Conservation (phyloP, 2,797 vertebrate genomes). For the Jordanella pulchra region DNA sequence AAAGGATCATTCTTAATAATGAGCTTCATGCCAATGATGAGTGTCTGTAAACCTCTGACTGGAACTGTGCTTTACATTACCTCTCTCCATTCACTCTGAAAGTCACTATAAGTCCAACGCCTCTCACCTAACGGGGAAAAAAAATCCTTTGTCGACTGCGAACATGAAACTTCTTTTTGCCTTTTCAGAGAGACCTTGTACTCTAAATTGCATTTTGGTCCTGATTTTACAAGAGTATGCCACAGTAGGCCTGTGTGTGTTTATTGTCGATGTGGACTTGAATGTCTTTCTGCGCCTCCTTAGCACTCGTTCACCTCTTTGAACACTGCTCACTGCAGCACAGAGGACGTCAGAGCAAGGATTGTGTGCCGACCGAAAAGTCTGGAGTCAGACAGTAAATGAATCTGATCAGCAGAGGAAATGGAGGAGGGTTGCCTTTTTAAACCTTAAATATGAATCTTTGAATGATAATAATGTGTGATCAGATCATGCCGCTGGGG, state of each 20-base stretch:
- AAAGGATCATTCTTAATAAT: background rate
- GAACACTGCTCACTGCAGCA: constrained; percentile 55
- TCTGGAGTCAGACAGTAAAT: constrained; percentile 32
- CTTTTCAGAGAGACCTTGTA: constrained; percentile 62
- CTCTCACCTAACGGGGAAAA: constrained; percentile 40
- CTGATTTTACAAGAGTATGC: constrained; percentile 59
- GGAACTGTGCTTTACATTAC: constrained; percentile 4
- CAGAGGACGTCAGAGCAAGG: constrained; percentile 37
- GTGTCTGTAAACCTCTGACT: background rate
- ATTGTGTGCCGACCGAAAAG: constrained; percentile 23
- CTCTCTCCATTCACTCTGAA: constrained; percentile 29
- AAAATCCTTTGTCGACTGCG: constrained; percentile 41
- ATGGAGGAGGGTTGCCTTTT: constrained; percentile 32
- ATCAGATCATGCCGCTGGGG: constrained; percentile 25
- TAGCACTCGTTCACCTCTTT: constrained; percentile 61
- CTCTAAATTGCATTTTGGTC: constrained; percentile 61
- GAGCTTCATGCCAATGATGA: constrained; percentile 1
- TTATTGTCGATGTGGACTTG: constrained; percentile 68
- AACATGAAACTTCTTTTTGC: constrained; percentile 59
- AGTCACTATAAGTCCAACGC: constrained; percentile 40
- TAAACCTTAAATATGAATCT: constrained; percentile 47
- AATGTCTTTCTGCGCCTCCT: constrained; percentile 66
- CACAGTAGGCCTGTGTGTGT: constrained; percentile 63
- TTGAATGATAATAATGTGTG: constrained; percentile 40
- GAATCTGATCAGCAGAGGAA: constrained; percentile 44